Evolutionary conservation across 2,797 vertebrate genomes (phyloP).

Genomic region (Eulemur mongoz): DNA sequence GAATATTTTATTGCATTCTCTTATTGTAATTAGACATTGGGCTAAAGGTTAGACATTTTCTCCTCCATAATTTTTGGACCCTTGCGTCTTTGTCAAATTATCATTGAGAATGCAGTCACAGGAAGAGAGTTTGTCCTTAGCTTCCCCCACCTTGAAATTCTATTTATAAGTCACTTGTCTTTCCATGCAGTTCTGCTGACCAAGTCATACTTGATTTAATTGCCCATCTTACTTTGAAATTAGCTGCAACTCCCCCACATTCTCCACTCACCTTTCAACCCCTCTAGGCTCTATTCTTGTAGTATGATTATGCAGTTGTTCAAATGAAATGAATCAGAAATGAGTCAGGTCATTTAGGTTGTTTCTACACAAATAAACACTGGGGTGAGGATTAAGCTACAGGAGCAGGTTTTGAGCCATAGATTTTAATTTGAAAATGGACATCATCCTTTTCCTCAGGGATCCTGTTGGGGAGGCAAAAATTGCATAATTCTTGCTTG

Average conservation of each 20-base stretch:
- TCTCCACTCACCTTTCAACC: slow-evolving; percentile 50
- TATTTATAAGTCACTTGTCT: slow-evolving; percentile 52
- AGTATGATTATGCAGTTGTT: slow-evolving; percentile 30
- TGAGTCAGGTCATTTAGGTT: slow-evolving; percentile 28
- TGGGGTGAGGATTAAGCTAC: neutral
- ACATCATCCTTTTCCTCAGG: neutral
- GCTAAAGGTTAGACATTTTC: slow-evolving; percentile 63
- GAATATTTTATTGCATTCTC: slow-evolving; percentile 67
- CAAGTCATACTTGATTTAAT: slow-evolving; percentile 67
- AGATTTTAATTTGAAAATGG: slow-evolving; percentile 43
- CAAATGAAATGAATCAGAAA: slow-evolving; percentile 53
- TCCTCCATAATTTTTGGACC: slow-evolving; percentile 26
- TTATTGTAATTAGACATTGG: slow-evolving; percentile 69
- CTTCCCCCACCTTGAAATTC: slow-evolving; percentile 27
- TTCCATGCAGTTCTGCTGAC: slow-evolving; percentile 40
- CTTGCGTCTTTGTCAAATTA: slow-evolving; percentile 56
- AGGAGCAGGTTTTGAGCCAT: neutral
- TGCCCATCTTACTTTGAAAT: slow-evolving; percentile 54
- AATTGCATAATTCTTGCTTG: neutral
- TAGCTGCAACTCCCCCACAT: neutral
- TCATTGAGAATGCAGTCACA: slow-evolving; percentile 18
- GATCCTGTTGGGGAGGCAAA: neutral
- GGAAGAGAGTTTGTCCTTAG: slow-evolving; percentile 34
- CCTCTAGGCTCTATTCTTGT: neutral
- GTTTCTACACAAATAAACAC: slow-evolving; percentile 46